phyloP scores from a whole-genome alignment of 2,888 invertebrate genomes.

The Autographa pulchrina region DNA sequence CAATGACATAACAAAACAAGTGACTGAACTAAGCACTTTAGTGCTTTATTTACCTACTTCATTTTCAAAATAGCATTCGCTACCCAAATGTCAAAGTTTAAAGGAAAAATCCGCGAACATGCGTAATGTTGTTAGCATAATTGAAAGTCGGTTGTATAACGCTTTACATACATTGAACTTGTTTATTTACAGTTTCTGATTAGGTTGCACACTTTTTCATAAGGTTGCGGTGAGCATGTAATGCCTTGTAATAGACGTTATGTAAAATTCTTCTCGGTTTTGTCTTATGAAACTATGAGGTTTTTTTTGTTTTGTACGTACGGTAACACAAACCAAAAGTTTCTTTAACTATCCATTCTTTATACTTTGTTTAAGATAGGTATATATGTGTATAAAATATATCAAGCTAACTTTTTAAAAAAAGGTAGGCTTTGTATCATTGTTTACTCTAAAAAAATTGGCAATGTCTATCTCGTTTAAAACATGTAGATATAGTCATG shows the following conservation, averaged over 20 bases:
- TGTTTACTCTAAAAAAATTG: too few species aligned
- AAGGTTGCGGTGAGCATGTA: neutral
- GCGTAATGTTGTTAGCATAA: conserved; percentile 17
- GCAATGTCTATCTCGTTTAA: too few species aligned
- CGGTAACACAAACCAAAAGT: too few species aligned
- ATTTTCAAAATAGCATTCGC: neutral
- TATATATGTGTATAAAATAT: too few species aligned
- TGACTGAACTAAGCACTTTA: neutral
- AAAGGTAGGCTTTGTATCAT: too few species aligned
- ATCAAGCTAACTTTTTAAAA: too few species aligned
- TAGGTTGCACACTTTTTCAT: conserved; percentile 7
- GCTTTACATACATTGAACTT: conserved; percentile 17
- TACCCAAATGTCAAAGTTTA: conserved; percentile 26
- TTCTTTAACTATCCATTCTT: too few species aligned
- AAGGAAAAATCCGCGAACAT: conserved; percentile 18
- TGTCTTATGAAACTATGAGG: neutral
- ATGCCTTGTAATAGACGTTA: neutral
- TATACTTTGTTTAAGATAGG: too few species aligned
- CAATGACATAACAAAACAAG: too few species aligned
- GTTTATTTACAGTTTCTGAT: conserved; percentile 19
- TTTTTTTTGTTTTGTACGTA: neutral
- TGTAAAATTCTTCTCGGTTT: neutral
- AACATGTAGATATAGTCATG: too few species aligned
- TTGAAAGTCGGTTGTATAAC: conserved; percentile 19
- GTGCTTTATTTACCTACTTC: neutral